Base-by-base conservation (phyloP, 2,888 invertebrate genomes). In the Hypercompe scribonia region DNA sequence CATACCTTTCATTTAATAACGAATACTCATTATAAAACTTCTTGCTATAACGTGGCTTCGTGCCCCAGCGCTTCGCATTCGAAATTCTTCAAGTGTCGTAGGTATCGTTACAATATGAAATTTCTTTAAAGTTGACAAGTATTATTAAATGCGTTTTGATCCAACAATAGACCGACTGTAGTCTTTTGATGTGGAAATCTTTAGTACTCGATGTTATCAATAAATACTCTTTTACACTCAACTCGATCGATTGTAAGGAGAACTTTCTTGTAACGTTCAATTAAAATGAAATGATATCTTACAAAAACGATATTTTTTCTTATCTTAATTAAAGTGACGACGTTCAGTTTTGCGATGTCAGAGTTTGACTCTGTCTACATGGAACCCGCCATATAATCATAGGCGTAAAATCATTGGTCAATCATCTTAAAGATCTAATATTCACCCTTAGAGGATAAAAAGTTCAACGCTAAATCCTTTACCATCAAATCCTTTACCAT, bases 171-270 rank as follows among this genome's bases (percentile, higher is more conserved):
- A 58, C 67, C 54, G 58, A 65, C 50, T 68, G 64, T 71, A 50
- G 68, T 80, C 70, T 66, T 67, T 42, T 81, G 39, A 68, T 61
- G 50, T 67, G 36, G 68, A 78, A 65, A 65, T 34, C 66, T 24
- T 13, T 8, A 68, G 69, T 65, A 73, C 71, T 76, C 71, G 65
- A 54, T 58, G 31, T 65, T 58, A 28, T 34, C 31, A 13, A 39
- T 5, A 10, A 42, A 28, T 21, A 65, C 11, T 54, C 3, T n/a
- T n/a, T 54, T 24, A 54, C n/a, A 50, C 24, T 24, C 1, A 50
- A 7, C 7, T 50, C 8, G 5, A 4, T 28, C 28, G 28, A 39
- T 28, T 65, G 39, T 65, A 18, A 65, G 39, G n/a, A 0, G 7
- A 39, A 65, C n/a, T 28, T 39, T 15, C 18, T 18, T 65, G 8